These are phyloP conservation scores for Halcyon smyrnensis DNA, from an alignment of 2,797 vertebrate species.

Conservation along the genomic window DNA sequence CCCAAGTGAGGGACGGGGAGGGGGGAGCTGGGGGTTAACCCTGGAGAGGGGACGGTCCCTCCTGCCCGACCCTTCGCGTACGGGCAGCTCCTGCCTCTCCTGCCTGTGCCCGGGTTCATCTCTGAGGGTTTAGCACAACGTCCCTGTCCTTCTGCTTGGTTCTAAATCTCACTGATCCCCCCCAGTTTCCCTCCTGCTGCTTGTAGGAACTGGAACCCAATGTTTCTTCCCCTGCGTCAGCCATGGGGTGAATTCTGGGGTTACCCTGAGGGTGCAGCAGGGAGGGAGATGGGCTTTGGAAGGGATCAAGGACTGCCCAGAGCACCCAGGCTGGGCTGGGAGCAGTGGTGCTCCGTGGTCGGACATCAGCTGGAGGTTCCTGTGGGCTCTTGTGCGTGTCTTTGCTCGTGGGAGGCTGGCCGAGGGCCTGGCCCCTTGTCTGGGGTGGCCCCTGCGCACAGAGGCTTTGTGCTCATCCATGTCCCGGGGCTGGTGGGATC, in stretches of 20 bases:
- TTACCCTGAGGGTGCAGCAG: background rate
- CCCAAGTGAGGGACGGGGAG: conserved; percentile 85
- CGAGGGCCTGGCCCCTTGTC: background rate
- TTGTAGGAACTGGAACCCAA: background rate
- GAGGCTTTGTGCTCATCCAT: accelerated
- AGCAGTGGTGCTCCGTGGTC: accelerated
- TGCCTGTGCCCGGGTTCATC: accelerated
- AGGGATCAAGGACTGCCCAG: background rate
- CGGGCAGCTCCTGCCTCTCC: background rate
- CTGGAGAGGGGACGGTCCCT: background rate
- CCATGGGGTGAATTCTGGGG: background rate
- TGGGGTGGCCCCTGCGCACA: background rate
- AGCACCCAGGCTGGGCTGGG: background rate
- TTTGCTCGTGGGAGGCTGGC: background rate
- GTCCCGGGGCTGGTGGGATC: background rate
- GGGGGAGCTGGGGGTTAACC: background rate
- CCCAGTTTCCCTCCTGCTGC: background rate
- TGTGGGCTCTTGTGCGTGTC: accelerated
- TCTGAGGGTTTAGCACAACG: background rate
- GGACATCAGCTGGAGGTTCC: accelerated
- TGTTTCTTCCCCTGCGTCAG: background rate
- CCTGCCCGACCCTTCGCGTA: accelerated
- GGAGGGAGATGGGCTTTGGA: background rate
- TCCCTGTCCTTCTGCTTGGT: background rate
- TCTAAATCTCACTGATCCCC: background rate